These are phyloP conservation scores for Pantala flavescens DNA, from an alignment of 1,140 invertebrate species.

Conservation along the genomic window DNA sequence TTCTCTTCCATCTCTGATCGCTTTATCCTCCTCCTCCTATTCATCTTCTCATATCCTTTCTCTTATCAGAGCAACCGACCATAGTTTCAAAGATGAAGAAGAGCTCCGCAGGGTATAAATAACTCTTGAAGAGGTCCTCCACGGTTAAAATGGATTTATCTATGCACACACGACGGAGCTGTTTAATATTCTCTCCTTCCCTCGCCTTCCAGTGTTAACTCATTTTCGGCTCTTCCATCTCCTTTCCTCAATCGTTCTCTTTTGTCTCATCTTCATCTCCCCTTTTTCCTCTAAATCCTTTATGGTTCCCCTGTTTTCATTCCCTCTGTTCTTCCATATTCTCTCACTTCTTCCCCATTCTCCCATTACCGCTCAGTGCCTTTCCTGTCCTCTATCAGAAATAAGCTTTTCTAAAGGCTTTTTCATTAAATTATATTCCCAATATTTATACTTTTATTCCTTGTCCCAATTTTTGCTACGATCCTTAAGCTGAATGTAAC, in stretches of 20 bases:
- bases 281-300: background rate
- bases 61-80: background rate
- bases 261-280: background rate
- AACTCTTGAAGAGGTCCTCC: background rate
- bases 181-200: background rate
- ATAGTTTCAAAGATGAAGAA: background rate
- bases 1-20: too few species aligned
- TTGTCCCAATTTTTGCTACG: too few species aligned
- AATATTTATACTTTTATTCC: too few species aligned
- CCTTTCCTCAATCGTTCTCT: background rate
- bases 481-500: too few species aligned
- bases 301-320: background rate
- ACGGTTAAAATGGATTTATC: constrained; percentile 7
- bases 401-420: too few species aligned
- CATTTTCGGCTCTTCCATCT: background rate
- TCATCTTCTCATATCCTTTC: background rate
- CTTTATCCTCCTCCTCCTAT: background rate
- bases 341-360: background rate
- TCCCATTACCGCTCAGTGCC: too few species aligned
- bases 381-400: too few species aligned
- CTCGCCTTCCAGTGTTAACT: background rate
- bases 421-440: too few species aligned
- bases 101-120: background rate
- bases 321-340: background rate
- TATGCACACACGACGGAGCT: background rate